These are phyloP conservation scores for Pinna nobilis DNA, from an alignment of 1,140 invertebrate species.

Conservation along the genomic window DNA sequence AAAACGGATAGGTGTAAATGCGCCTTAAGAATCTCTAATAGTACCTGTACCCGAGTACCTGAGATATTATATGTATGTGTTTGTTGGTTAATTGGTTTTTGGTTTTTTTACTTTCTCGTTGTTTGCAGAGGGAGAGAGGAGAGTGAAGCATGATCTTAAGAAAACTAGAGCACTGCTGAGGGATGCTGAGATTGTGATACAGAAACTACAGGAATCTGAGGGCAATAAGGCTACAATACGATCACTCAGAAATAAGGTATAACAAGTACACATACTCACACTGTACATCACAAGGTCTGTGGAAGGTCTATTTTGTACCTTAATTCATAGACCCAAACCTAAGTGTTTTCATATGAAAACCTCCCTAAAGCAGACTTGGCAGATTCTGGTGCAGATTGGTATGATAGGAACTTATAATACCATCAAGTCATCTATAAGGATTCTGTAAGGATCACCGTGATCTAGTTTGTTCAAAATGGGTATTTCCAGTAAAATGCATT, in stretches of 20 bases:
- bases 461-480: no score
- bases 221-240: constrained; percentile 88
- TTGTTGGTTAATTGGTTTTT: background rate
- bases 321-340: no score
- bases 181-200: constrained; percentile 79
- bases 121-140: constrained; percentile 64
- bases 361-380: no score
- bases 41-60: no score
- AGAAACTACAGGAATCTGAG: constrained; percentile 88
- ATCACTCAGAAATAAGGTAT: constrained; percentile 89
- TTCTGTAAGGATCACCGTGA: no score
- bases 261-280: background rate
- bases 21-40: no score
- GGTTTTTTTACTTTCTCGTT: background rate
- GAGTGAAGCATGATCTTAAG: constrained; percentile 64
- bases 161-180: constrained; percentile 69
- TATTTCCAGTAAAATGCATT: no score
- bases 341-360: no score
- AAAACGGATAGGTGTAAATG: no score
- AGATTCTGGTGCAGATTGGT: no score
- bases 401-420: no score
- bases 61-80: background rate
- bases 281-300: background rate
- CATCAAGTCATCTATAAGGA: no score
- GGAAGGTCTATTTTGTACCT: background rate